Conservation (phyloP, 1,140 invertebrate species). For the Drosophila varians region DNA sequence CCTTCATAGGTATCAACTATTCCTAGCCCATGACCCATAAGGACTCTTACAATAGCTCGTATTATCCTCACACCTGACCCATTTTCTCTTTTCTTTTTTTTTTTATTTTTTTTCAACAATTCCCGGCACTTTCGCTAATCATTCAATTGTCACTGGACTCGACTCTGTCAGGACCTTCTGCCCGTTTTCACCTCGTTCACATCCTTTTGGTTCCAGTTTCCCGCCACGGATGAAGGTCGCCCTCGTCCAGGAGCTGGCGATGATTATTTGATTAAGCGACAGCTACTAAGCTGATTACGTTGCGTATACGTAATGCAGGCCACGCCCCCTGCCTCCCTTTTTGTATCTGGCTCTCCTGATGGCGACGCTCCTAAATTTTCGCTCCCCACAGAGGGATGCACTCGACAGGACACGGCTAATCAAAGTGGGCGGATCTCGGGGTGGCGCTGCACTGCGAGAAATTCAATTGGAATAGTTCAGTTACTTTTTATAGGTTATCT, state of each 20-base stretch:
- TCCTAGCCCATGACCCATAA: not conserved
- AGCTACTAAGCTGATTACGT: slow-evolving; percentile 64
- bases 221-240: not conserved
- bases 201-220: not conserved
- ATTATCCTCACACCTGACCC: not conserved
- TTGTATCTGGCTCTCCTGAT: too few species aligned
- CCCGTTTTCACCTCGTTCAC: not conserved
- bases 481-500: not conserved
- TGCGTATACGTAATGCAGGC: slow-evolving; percentile 57
- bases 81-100: not conserved
- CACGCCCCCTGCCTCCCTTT: not conserved
- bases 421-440: slow-evolving; percentile 11
- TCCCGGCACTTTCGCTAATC: not conserved
- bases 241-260: slow-evolving; percentile 10
- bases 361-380: not conserved
- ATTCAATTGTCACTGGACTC: not conserved
- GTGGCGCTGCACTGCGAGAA: slow-evolving; percentile 11
- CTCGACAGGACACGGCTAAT: slow-evolving; percentile 39
- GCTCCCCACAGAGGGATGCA: slow-evolving; percentile 19
- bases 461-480: too few species aligned
- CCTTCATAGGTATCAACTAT: too few species aligned
- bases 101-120: not conserved
- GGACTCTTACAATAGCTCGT: not conserved
- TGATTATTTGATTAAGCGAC: slow-evolving; percentile 67
- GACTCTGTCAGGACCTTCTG: not conserved